Conservation (phyloP, 2,888 invertebrate genomes). For the Yponomeuta evonymella region DNA sequence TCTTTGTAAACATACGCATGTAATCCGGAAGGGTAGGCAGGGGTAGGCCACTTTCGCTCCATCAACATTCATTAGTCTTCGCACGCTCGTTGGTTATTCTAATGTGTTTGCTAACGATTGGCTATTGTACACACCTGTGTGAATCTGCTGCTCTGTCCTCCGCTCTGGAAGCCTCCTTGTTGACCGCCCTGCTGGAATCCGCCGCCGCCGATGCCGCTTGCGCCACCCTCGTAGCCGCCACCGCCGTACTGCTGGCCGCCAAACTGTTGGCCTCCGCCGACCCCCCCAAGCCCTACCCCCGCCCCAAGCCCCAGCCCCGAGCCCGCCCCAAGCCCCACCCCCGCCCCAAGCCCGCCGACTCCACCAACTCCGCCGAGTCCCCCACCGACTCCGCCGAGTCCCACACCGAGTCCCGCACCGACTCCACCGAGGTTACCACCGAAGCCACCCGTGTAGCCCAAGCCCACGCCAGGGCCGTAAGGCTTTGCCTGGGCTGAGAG, state of each 20-base stretch:
- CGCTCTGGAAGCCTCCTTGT: constrained; percentile 14
- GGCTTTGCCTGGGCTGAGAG: background rate
- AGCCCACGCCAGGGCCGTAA: background rate
- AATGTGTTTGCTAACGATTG: background rate
- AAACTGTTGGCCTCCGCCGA: constrained; percentile 2
- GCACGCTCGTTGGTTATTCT: background rate
- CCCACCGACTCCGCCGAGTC: background rate
- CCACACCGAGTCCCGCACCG: background rate
- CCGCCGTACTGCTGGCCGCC: constrained; percentile 1
- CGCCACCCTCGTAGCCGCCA: background rate
- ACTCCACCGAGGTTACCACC: background rate
- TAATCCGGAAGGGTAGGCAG: too few species aligned
- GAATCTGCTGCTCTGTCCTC: constrained; percentile 15
- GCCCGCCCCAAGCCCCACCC: background rate
- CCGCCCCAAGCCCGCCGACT: background rate
- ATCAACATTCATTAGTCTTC: too few species aligned
- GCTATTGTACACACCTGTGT: constrained; percentile 14
- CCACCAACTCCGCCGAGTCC: background rate
- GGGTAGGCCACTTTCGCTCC: too few species aligned
- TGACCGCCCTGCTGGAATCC: constrained; percentile 5
- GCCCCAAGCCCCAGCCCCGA: background rate
- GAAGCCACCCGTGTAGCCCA: background rate
- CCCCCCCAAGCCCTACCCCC: background rate
- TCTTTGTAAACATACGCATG: too few species aligned
- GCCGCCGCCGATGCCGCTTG: background rate